Base-by-base conservation (phyloP, 92 coral and sea anemone species). In the Muricea muricata region DNA sequence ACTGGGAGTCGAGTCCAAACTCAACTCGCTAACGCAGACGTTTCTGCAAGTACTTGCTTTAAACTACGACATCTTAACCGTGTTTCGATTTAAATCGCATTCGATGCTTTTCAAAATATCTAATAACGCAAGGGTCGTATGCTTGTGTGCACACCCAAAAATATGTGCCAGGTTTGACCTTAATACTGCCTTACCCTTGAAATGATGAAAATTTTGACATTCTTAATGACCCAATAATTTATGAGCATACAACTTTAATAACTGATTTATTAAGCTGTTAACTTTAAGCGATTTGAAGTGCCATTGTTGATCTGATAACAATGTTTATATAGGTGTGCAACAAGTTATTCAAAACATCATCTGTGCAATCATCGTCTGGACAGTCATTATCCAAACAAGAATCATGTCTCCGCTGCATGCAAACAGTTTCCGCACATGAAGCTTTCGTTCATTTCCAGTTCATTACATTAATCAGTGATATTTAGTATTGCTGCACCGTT, bases 151-250 rank as follows among this genome's bases (percentile, higher is more conserved):
- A 85, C 69, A 40, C 68, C 61, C 65, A 70, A 70, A 80, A 79
- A 79, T 50, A 56, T 34, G 65, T 17, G 52, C 23, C 78, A 23
- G 48, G 47, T 55, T 28, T 67, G 18, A 33, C 73, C 78, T 56
- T 50, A 29, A 37, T 26, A 32, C 1, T n/a, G n/a, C 65, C 28
- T 14, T 11, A 20, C 21, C 28, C 47, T n/a, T n/a, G n/a, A n/a
- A n/a, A n/a, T 15, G 56, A 34, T 23, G 15, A 74, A 73, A 87
- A 71, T 77, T 66, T 93, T 89, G 98, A 93, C 94, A 92, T 93
- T 55, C 90, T 93, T 91, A 94, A 92, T 93, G 92, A 85, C 93
- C 55, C 52, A n/a, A n/a, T 26, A 73, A 67, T 29, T 79, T 31
- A 56, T 26, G n/a, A 11, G 37, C 70, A 28, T 28, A 63, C 30